Conservation (phyloP, 1,140 invertebrate species). For the Whitmania pigra region DNA sequence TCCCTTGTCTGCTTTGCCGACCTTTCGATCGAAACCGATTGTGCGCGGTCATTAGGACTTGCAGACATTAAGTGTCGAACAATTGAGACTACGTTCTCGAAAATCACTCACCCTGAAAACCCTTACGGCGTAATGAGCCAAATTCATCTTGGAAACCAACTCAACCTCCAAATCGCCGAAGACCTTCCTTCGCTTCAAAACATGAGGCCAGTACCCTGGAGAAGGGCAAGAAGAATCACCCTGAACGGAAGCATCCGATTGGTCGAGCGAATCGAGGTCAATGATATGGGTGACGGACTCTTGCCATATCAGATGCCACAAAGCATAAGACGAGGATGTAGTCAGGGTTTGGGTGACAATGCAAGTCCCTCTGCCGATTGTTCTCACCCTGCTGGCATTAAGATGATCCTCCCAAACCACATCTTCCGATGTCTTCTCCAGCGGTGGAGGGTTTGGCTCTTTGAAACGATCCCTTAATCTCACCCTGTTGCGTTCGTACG, state of each 20-base stretch:
- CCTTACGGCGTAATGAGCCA: background rate
- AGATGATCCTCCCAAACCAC: background rate
- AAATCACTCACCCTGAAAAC: background rate
- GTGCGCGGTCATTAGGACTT: background rate
- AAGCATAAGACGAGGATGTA: background rate
- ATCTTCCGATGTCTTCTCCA: too few species aligned
- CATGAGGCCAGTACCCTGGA: background rate
- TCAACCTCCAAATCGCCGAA: background rate
- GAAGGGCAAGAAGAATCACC: background rate
- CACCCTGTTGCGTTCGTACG: conserved; percentile 14
- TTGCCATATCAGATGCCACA: conserved; percentile 8
- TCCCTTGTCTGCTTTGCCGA: background rate
- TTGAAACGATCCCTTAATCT: background rate
- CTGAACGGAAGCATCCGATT: background rate
- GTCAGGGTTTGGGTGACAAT: conserved; percentile 7
- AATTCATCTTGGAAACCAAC: background rate
- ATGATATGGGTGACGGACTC: background rate
- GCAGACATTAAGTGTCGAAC: background rate
- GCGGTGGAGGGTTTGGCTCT: background rate
- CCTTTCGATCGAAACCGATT: too few species aligned
- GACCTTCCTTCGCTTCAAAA: background rate
- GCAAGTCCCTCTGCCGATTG: background rate
- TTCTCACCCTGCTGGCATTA: conserved; percentile 10
- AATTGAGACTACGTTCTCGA: background rate
- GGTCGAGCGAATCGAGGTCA: background rate